These are phyloP conservation scores for Panurus biarmicus DNA, from an alignment of 2,113 vertebrate genomes.

Conservation along the genomic window DNA sequence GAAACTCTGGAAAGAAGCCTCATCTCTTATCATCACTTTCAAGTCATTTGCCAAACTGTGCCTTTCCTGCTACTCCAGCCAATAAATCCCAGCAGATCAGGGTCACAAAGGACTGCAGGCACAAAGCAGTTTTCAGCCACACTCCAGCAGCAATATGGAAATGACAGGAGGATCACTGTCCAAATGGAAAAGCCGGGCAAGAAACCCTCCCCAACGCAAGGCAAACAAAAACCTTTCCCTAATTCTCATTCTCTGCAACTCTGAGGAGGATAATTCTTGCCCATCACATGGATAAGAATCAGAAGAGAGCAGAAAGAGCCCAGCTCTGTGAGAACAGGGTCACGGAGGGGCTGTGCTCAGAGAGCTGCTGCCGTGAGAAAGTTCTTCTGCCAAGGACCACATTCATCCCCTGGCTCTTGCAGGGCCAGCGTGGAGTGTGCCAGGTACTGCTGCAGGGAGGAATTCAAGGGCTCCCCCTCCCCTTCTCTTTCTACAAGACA, in stretches of 20 bases:
- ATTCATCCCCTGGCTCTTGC: not conserved
- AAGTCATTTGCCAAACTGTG: not conserved
- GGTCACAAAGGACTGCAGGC: not conserved
- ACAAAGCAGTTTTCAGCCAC: not conserved
- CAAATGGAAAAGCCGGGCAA: not conserved
- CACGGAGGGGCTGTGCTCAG: not conserved
- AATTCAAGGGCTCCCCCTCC: not conserved
- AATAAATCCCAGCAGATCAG: not conserved
- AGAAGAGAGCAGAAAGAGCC: not conserved
- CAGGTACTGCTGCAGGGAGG: not conserved
- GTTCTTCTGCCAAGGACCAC: not conserved
- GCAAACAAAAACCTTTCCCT: not conserved
- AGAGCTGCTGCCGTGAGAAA: slow-evolving; percentile 20
- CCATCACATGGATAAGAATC: not conserved
- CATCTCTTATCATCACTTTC: not conserved
- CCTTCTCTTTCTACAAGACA: not conserved
- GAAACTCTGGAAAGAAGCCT: not conserved
- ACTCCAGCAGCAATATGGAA: not conserved
- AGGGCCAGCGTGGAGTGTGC: not conserved
- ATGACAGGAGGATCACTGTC: not conserved
- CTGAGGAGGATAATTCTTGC: not conserved
- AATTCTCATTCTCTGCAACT: not conserved
- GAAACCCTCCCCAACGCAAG: not conserved
- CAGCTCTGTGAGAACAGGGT: not conserved
- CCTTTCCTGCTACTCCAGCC: not conserved